Evolutionary conservation across 2,888 invertebrate genomes (phyloP).

Genomic region (Xestia ashworthii): DNA sequence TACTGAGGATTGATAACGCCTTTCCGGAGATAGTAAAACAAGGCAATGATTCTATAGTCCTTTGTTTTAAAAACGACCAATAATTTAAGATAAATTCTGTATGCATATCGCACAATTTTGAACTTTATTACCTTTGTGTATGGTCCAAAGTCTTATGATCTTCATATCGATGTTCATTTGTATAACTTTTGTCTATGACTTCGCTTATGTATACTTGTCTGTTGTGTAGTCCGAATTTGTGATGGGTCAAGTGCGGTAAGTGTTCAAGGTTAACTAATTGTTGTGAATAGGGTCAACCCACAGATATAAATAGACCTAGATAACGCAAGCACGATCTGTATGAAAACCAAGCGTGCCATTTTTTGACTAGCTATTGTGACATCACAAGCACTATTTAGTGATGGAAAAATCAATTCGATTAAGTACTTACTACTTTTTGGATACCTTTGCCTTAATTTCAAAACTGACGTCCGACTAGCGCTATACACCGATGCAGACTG

Average conservation of each 20-base stretch:
- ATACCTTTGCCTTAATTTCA: too few relatives aligned
- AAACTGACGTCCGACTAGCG: too few relatives aligned
- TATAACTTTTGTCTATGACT: constrained; percentile 49
- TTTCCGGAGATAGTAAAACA: background rate
- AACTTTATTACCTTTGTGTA: constrained; percentile 52
- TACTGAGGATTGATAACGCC: background rate
- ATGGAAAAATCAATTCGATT: too few relatives aligned
- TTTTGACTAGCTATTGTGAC: too few relatives aligned
- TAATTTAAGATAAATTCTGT: constrained; percentile 7
- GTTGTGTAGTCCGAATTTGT: constrained; percentile 22
- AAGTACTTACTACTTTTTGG: too few relatives aligned
- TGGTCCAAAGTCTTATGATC: constrained; percentile 52
- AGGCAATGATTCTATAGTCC: constrained; percentile 1
- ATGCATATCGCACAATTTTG: constrained; percentile 65
- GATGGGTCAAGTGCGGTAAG: constrained; percentile 26
- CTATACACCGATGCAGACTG: too few relatives aligned
- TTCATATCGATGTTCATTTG: constrained; percentile 40
- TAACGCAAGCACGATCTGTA: too few relatives aligned
- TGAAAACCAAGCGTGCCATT: too few relatives aligned
- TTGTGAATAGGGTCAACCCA: background rate
- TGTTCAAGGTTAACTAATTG: background rate
- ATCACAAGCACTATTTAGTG: too few relatives aligned
- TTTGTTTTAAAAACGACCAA: constrained; percentile 29
- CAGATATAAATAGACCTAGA: too few relatives aligned
- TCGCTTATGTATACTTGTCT: constrained; percentile 48